A percentile compares a stretch with the other conserved stretches of the same genome.
Evolutionary conservation across 2,888 invertebrate genomes (phyloP).

Genomic region (Artemia sinica): DNA sequence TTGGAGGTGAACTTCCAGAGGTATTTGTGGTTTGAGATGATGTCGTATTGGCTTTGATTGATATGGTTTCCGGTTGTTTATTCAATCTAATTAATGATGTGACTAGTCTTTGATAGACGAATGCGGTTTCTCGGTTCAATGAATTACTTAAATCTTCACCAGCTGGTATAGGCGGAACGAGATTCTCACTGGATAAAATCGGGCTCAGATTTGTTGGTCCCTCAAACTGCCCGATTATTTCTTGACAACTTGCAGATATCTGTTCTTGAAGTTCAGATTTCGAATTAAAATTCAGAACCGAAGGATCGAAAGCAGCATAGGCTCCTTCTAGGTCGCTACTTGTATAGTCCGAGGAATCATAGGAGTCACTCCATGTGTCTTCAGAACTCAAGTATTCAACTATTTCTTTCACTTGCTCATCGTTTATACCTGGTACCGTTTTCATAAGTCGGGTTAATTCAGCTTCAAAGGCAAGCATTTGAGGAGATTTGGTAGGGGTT

Average conservation of each 20-base stretch:
- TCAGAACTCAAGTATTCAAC: conserved; percentile 81
- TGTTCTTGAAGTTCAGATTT: conserved; percentile 46
- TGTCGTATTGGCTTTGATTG: conserved; percentile 1
- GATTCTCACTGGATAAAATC: conserved; percentile 1
- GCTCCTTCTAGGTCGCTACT: conserved; percentile 53
- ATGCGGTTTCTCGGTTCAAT: conserved; percentile 52
- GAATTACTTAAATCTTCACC: conserved; percentile 25
- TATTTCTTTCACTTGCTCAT: conserved; percentile 74
- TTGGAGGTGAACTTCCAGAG: conserved; percentile 48
- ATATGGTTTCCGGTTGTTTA: conserved; percentile 14
- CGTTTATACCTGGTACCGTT: conserved; percentile 74
- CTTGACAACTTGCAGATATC: conserved; percentile 70
- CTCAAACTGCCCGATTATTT: conserved; percentile 72
- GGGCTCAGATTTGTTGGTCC: conserved; percentile 25
- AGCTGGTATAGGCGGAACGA: conserved; percentile 30
- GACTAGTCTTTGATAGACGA: conserved; percentile 69
- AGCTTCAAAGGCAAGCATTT: conserved; percentile 70
- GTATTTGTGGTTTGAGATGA: conserved; percentile 13
- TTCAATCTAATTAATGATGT: conserved; percentile 53
- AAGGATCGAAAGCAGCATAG: conserved; percentile 35
- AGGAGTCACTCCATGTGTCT: conserved; percentile 83
- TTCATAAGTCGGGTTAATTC: conserved; percentile 78
- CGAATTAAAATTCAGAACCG: conserved; percentile 18
- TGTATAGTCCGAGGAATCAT: conserved; percentile 78
- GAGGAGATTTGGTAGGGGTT: conserved; percentile 52